Evolutionary conservation across 1,140 invertebrate genomes (phyloP), one percentile per base, ranked within the genome.

Genomic region (Homarus americanus): DNA sequence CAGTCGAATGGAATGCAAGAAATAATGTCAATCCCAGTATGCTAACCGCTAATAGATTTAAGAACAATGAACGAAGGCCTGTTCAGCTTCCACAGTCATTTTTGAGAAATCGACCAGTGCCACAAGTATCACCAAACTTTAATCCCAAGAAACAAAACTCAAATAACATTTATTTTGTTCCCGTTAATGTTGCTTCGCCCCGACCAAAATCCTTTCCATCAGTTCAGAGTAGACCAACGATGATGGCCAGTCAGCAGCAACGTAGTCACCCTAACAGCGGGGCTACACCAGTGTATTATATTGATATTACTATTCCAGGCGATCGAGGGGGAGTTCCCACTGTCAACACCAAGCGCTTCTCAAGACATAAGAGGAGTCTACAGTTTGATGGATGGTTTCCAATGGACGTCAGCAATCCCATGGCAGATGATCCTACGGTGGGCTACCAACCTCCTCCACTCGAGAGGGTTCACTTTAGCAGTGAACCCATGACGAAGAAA

Each of bases 301-400:
- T 92, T 91, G 92, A 92, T 41, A 92, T 92, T 89, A 92, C 92
- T 84, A 76, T 92, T 92, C 92, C 92, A 92, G 92, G 91, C n/a
- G 86, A 82, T 28, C 20, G 66, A 20, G 83, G 44, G 34, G 84
- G 49, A n/a, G 17, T n/a, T 32, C 84, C 84, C n/a, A 58, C 44
- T 28, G 80, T 91, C 24, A 78, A 79, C 28, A 53, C 83, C 17
- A 53, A 20, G 38, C 69, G 44, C 2, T 40, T 76, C 28, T 80
- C 76, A 32, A 82, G 84, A 24, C 28, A 49, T 73, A 83, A 69
- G 24, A 78, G 89, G 44, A 85, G 82, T 49, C 78, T 92, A 17
- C 76, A 92, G 73, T 92, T 89, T 82, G 85, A 91, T 49, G 92
- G 92, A 17, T 92, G 92, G 92, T 87, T 80, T 53, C 92, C 92